Evolutionary conservation across 2,797 vertebrate genomes (phyloP), one percentile per base, ranked within the genome.

Genomic region (Bradypodion pumilum): DNA sequence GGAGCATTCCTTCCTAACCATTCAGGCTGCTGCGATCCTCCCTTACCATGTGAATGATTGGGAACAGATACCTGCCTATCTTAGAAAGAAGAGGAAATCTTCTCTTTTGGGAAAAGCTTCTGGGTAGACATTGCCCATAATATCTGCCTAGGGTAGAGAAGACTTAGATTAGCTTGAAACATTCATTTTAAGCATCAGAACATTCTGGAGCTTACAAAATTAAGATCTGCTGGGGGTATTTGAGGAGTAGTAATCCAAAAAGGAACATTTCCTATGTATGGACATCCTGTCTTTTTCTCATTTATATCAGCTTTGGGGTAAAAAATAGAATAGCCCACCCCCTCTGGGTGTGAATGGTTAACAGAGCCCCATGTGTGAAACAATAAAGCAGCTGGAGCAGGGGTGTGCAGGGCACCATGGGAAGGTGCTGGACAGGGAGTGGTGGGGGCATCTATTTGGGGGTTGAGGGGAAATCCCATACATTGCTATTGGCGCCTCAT

Each of bases 321-420:
- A n/a, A 84, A 72, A 21, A 32, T 73, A 83, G n/a, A 60, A 29
- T 49, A 74, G 72, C 29, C 23, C 49, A 77, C 3, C 49, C 70
- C 27, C 5, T 12, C 4, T 42, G 62, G 63, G 9, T 32, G 44
- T 27, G 62, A 80, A 46, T 75, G 25, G 70, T 27, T 66, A 69
- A 80, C 63, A 75, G 74, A 74, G 23, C 72, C 74, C 62, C 62
- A 80, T 80, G 46, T 69, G 60, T 16, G 60, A 49, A 80, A 74
- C 37, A 85, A 46, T 80, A 44, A 46, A 80, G 56, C 78, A 80
- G 27, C 77, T 74, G 59, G 32, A 49, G n/a, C n/a, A n/a, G n/a
- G n/a, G n/a, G n/a, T n/a, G n/a, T n/a, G n/a, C n/a, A n/a, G n/a
- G n/a, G n/a, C n/a, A n/a, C n/a, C n/a, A n/a, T n/a, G n/a, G n/a